phyloP scores from a whole-genome alignment of 1,140 invertebrate genomes.

The Anadara kagoshimensis region DNA sequence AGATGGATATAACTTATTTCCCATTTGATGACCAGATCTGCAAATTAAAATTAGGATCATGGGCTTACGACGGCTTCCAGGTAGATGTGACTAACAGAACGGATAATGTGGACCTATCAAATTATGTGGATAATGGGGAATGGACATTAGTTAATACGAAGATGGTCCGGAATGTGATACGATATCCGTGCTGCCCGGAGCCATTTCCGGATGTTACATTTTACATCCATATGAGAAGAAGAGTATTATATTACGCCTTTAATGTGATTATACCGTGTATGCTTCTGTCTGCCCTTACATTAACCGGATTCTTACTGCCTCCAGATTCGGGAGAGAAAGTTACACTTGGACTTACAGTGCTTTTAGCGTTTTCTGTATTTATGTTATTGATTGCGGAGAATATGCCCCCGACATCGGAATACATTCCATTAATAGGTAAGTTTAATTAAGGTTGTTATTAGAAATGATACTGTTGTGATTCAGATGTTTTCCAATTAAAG shows the following conservation, averaged over 20 bases:
- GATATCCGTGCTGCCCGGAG: slow-evolving; percentile 73
- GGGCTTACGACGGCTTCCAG: slow-evolving; percentile 79
- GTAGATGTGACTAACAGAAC: slow-evolving; percentile 67
- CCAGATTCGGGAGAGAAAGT: slow-evolving; percentile 72
- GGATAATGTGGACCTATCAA: slow-evolving; percentile 60
- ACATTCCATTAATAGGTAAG: slow-evolving; percentile 78
- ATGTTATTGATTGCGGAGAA: slow-evolving; percentile 79
- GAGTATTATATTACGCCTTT: slow-evolving; percentile 69
- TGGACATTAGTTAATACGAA: slow-evolving; percentile 68
- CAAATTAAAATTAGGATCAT: slow-evolving; percentile 84
- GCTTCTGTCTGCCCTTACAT: slow-evolving; percentile 66
- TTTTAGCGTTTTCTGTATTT: slow-evolving; percentile 79
- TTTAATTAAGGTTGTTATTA: background rate
- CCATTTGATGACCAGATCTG: slow-evolving; percentile 99
- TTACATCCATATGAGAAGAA: slow-evolving; percentile 70
- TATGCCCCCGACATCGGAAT: slow-evolving; percentile 79
- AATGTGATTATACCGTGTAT: slow-evolving; percentile 73
- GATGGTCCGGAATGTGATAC: slow-evolving; percentile 60
- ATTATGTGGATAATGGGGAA: slow-evolving; percentile 70
- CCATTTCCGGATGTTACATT: slow-evolving; percentile 78
- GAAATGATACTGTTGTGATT: background rate
- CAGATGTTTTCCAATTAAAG: background rate
- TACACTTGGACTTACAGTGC: slow-evolving; percentile 75
- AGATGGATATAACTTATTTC: slow-evolving; percentile 99
- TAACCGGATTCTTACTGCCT: slow-evolving; percentile 67